Conservation (phyloP, 2,113 vertebrate genomes). For the Ranitomeya imitator region DNA sequence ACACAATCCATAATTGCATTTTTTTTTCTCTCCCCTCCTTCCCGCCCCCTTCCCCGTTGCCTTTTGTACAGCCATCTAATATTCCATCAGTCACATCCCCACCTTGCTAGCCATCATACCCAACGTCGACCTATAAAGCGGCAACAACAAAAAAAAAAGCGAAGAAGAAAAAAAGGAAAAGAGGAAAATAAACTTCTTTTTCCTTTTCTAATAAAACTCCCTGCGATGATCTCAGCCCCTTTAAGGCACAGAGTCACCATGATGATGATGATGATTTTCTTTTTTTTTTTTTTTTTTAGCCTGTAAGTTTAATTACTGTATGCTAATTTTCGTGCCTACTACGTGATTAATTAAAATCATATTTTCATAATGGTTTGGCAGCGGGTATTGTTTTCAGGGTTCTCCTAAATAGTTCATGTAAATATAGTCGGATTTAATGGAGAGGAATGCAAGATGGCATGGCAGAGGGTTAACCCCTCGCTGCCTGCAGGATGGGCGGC, state of each 20-base stretch:
- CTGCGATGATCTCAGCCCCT: constrained; percentile 75
- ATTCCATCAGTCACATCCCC: constrained; percentile 74
- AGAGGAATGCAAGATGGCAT: constrained; percentile 68
- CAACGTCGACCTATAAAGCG: background rate
- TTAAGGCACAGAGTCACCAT: constrained; percentile 79
- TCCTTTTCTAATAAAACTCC: constrained; percentile 79
- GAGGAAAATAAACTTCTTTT: constrained; percentile 75
- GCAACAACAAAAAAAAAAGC: background rate
- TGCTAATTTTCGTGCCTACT: constrained; percentile 86
- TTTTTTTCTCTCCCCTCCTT: constrained; percentile 55
- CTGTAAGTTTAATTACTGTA: constrained; percentile 87
- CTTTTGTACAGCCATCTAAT: constrained; percentile 80
- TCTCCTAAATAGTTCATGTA: constrained; percentile 83
- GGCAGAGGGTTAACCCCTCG: constrained; percentile 33
- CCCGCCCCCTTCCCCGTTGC: constrained; percentile 59
- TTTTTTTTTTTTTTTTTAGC: constrained; percentile 60
- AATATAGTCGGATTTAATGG: constrained; percentile 89
- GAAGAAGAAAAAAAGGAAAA: background rate
- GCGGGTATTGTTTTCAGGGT: constrained; percentile 82
- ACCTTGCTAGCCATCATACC: constrained; percentile 63
- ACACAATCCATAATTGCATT: constrained; percentile 95
- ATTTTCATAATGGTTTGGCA: constrained; percentile 92
- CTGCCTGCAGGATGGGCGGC: background rate
- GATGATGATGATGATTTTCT: constrained; percentile 62
- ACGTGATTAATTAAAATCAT: constrained; percentile 91